Percentiles rank a stretch among this genome's conserved stretches.
Conservation (phyloP, 2,113 vertebrate genomes). For the Etheostoma spectabile region DNA sequence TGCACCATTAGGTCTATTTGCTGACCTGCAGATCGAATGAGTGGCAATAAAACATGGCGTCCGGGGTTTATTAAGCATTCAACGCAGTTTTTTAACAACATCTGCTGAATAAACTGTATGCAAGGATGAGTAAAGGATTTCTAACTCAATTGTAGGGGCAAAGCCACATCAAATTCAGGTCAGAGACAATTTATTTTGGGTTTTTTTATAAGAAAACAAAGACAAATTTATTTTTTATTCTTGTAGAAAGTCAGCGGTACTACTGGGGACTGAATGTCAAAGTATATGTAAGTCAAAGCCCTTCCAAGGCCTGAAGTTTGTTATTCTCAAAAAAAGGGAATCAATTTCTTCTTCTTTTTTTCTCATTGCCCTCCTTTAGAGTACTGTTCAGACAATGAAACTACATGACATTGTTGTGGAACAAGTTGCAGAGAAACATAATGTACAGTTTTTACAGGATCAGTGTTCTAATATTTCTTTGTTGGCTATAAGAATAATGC, state of each 20-base stretch:
- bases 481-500: background rate
- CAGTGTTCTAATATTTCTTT: background rate
- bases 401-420: background rate
- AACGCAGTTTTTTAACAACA: constrained; percentile 61
- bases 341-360: background rate
- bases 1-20: constrained; percentile 80
- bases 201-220: background rate
- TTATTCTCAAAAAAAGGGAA: background rate
- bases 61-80: constrained; percentile 68
- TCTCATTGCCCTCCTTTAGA: background rate
- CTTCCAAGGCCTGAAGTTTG: background rate
- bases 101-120: constrained; percentile 53
- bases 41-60: constrained; percentile 60
- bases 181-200: background rate
- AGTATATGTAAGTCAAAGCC: background rate
- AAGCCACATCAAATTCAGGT: constrained; percentile 1
- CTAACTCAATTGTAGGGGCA: constrained; percentile 19
- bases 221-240: background rate
- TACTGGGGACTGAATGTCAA: constrained; percentile 1
- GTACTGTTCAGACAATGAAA: constrained; percentile 2
- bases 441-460: background rate
- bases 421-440: background rate
- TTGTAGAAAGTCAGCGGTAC: background rate
- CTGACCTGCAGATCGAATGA: constrained; percentile 75
- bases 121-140: constrained; percentile 14